phyloP scores from a whole-genome alignment of 2,888 invertebrate species.

The Erebia aethiops region DNA sequence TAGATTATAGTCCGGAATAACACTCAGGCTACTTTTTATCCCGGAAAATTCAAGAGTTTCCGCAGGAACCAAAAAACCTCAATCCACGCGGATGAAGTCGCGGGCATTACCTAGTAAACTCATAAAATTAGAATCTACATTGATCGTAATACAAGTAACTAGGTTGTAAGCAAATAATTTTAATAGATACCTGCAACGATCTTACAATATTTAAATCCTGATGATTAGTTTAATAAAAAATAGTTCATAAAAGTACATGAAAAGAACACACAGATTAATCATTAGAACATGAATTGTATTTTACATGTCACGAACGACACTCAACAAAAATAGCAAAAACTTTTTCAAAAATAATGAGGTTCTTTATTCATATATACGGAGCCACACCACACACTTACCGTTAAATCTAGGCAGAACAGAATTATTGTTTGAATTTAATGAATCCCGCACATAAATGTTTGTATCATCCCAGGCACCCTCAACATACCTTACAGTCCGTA shows the following conservation, averaged over 20 bases:
- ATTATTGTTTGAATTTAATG: conserved; percentile 25
- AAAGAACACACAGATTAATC: not conserved
- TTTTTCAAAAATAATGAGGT: conserved; percentile 15
- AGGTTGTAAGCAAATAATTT: too few relatives aligned
- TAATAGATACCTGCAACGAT: too few relatives aligned
- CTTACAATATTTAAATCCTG: too few relatives aligned
- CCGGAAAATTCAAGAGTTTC: too few relatives aligned
- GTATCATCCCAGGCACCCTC: conserved; percentile 18
- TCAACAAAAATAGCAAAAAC: not conserved
- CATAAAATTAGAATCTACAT: too few relatives aligned
- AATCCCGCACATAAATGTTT: conserved; percentile 18
- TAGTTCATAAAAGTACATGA: not conserved
- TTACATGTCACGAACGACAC: not conserved
- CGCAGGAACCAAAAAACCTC: too few relatives aligned
- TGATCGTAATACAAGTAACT: too few relatives aligned
- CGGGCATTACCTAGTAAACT: too few relatives aligned
- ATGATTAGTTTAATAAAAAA: too few relatives aligned
- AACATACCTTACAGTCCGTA: conserved; percentile 26
- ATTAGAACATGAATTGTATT: not conserved
- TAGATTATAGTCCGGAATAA: too few relatives aligned
- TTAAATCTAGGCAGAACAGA: conserved; percentile 18
- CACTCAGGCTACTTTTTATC: too few relatives aligned
- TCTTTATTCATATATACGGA: conserved; percentile 5
- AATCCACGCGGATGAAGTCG: too few relatives aligned
- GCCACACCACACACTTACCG: conserved; percentile 2